Evolutionary conservation across 2,797 vertebrate species (phyloP), one percentile per base, ranked within the genome.

Genomic region (Sciurus vulgaris): DNA sequence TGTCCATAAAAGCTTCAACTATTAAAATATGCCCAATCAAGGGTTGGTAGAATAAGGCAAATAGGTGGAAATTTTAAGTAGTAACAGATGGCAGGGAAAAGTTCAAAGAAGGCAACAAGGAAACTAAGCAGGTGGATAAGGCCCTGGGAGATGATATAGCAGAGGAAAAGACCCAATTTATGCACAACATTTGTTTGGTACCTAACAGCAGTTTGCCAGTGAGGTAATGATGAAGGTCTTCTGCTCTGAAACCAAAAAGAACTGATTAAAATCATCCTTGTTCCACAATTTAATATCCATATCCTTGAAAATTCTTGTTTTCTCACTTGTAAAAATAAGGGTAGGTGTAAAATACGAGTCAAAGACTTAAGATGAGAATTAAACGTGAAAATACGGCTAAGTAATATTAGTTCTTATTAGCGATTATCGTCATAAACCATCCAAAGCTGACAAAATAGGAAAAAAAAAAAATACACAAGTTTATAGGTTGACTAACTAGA

Each of bases 321-420:
- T 77, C 30, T 92, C 22, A 54, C n/a, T 30, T 77, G 2, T 79
- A 67, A 95, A 94, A 81, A 47, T 7, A 18, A 47, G 3, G 4
- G 3, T 67, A 88, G 35, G 85, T 79, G 87, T 81, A 94, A 90
- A 47, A 96, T 74, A 49, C 87, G 15, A 12, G 47, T 94, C 35
- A 73, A 2, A 47, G 26, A 76, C 15, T 74, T 78, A 65, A 77
- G 61, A 61, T 77, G 30, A 86, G 15, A 28, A 91, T 90, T 82
- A 78, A 63, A 87, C 78, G 18, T 79, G 44, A 82, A 84, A 67
- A 70, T 78, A 13, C 7, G 67, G 7, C 28, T 95, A 90, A 87
- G 84, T 95, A 85, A 86, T 67, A 1, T 78, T 77, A 77, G 3
- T 49, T 61, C 38, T 79, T 69, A 84, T 70, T 83, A 90, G 7